These are phyloP conservation scores for Ectemnius lituratus DNA, from an alignment of 2,888 invertebrate species.

Conservation along the genomic window DNA sequence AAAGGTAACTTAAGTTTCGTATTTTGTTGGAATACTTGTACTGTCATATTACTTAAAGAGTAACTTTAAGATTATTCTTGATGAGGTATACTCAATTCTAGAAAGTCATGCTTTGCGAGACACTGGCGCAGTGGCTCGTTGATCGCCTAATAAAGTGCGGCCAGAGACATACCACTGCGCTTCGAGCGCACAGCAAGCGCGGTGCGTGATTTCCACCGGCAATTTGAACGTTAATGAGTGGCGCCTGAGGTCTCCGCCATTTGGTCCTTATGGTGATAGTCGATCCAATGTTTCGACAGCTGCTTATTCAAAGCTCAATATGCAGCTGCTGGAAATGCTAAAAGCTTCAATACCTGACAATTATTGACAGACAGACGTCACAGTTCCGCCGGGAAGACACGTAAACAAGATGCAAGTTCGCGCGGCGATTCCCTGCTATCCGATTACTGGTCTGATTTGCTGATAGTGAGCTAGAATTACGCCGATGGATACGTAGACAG, in stretches of 20 bases:
- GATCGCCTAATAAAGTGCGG: conserved; percentile 67
- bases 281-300: too few relatives aligned
- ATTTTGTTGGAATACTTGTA: too few relatives aligned
- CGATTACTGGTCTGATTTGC: conserved; percentile 54
- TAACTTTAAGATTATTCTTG: too few relatives aligned
- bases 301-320: too few relatives aligned
- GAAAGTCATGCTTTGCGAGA: conserved; percentile 10
- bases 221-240: conserved; percentile 47
- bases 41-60: too few relatives aligned
- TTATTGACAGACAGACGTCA: too few relatives aligned
- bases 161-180: conserved; percentile 46
- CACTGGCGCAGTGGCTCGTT: conserved; percentile 36
- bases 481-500: conserved; percentile 41
- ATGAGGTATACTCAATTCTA: too few relatives aligned
- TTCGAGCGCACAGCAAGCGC: conserved; percentile 45
- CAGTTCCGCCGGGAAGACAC: neutral
- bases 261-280: too few relatives aligned
- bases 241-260: neutral
- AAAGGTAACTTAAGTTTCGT: too few relatives aligned
- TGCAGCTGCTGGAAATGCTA: too few relatives aligned
- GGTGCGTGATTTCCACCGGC: conserved; percentile 23
- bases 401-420: conserved; percentile 39
- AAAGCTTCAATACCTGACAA: too few relatives aligned
- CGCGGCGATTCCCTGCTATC: conserved; percentile 39
- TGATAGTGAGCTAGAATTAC: conserved; percentile 47